Evolutionary conservation across 2,113 vertebrate genomes (phyloP), one percentile per base, ranked within the genome.

Genomic region (Platanista minor): DNA sequence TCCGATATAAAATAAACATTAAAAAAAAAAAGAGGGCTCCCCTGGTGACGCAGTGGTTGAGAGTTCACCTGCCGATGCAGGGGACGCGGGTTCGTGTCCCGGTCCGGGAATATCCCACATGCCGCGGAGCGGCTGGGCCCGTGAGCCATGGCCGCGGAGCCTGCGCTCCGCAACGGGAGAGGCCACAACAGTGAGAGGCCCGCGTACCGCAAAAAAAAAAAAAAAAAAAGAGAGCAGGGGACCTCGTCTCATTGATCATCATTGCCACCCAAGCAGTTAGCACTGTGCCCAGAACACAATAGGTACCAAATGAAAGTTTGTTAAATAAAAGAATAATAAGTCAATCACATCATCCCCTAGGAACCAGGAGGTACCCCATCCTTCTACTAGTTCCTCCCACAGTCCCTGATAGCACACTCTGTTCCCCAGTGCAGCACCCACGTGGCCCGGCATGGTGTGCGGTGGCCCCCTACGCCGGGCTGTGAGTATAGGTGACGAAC

Each of bases 371-470:
- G 39, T 8, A 57, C 52, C 27, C 52, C 13, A 21, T 36, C 25
- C 21, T 77, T 62, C 39, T 14, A 14, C 6, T 36, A 31, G 18
- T 21, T 12, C 54, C 39, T 57, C n/a, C 27, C 11, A 4, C 25
- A 41, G 29, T 0, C 46, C 17, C 21, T 69, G 20, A 20, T 41
- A 31, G 9, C 17, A 59, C 25, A 14, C 39, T 54, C 6, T 49
- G 49, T 23, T 66, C 17, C 52, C 13, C 10, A 12, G 20, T 3
- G 18, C 5, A n/a, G 11, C 1, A 15, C 13, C 31, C 18, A 12
- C 0, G 12, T 49, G 69, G 13, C 11, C 59, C 21, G 31, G 14
- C 0, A 0, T 33, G 14, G 11, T 18, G 20, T 29, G 41, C 0
- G 3, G 15, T 9, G 5, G 75, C 49, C 23, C 23, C 36, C 11